These are phyloP conservation scores for Bubo scandiacus DNA, from an alignment of 2,113 vertebrate genomes.

Conservation along the genomic window DNA sequence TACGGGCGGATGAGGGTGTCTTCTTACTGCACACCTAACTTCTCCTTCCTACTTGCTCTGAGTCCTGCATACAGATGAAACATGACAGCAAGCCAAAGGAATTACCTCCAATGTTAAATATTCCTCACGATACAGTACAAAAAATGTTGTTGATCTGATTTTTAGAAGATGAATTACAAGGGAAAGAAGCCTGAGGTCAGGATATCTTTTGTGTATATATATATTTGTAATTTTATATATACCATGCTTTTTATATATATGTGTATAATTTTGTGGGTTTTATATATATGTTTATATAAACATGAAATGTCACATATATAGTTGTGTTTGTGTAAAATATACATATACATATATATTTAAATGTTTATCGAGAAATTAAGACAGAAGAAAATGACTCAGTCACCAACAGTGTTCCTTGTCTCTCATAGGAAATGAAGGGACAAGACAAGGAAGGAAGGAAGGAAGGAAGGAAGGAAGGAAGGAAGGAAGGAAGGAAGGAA, in stretches of 20 bases:
- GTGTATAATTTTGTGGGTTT: background rate
- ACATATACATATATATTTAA: background rate
- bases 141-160: background rate
- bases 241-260: background rate
- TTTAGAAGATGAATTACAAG: background rate
- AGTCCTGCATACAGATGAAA: rapidly evolving
- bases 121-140: background rate
- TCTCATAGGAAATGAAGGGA: background rate
- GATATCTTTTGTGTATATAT: background rate
- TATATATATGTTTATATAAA: background rate
- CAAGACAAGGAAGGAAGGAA: too few relatives aligned
- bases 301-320: background rate
- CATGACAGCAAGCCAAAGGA: background rate
- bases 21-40: background rate
- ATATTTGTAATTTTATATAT: background rate
- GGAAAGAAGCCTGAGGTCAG: background rate
- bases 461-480: too few relatives aligned
- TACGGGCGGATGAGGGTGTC: background rate
- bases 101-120: background rate
- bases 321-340: background rate
- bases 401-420: background rate
- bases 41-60: background rate
- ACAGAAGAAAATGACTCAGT: background rate
- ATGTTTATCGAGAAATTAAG: background rate
- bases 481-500: background rate